Evolutionary conservation across 2,113 vertebrate species (phyloP).

Genomic region (Phyllostomus hastatus): DNA sequence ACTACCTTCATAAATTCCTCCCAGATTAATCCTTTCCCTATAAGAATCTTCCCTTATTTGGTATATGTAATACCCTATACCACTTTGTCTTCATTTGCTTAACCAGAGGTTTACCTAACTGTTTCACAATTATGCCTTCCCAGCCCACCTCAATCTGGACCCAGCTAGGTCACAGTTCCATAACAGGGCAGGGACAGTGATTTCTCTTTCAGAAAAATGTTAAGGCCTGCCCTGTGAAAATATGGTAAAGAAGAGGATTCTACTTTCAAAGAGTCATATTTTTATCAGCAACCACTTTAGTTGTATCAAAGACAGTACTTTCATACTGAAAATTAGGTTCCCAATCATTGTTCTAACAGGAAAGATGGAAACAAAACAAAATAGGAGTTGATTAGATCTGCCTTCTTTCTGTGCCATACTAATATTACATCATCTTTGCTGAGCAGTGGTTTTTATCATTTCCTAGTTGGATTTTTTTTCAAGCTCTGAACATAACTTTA

Average conservation of each 20-base stretch:
- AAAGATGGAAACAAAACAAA: conserved; percentile 37
- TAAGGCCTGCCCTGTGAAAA: not conserved
- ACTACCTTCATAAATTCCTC: not conserved
- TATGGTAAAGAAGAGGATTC: not conserved
- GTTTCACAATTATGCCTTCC: not conserved
- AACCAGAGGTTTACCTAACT: not conserved
- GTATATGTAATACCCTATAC: too few relatives aligned
- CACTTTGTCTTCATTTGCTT: not conserved
- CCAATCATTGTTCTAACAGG: conserved; percentile 18
- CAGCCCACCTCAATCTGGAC: not conserved
- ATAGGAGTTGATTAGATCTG: not conserved
- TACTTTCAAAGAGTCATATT: not conserved
- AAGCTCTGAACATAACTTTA: not conserved
- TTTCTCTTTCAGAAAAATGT: conserved; percentile 21
- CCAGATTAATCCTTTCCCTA: not conserved
- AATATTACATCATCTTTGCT: conserved; percentile 27
- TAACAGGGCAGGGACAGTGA: not conserved
- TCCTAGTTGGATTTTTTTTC: not conserved
- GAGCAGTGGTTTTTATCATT: conserved; percentile 23
- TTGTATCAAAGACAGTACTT: conserved; percentile 1
- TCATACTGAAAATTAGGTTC: not conserved
- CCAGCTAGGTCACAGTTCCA: not conserved
- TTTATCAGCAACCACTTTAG: not conserved
- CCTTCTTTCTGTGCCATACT: not conserved
- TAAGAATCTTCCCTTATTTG: not conserved